A percentile compares a stretch with the other conserved stretches of the same genome.
Evolutionary conservation across 1,140 invertebrate genomes (phyloP).

Genomic region (Panonychus citri): DNA sequence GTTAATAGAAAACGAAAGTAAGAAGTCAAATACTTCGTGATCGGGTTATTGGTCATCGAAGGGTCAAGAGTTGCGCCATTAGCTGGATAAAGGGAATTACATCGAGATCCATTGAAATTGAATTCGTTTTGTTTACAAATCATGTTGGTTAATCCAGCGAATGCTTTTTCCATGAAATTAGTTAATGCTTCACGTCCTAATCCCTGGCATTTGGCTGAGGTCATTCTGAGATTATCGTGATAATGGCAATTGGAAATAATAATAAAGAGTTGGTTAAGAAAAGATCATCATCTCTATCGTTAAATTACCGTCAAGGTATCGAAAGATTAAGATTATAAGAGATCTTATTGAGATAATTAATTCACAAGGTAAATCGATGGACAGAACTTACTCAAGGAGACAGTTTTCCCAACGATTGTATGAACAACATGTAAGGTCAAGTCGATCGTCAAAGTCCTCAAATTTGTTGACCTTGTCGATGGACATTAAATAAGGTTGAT

Average conservation of each 20-base stretch:
- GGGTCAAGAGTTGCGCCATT: neutral
- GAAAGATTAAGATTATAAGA: too few species aligned
- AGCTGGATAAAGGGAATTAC: neutral
- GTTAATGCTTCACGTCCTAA: neutral
- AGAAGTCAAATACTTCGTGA: constrained; percentile 2
- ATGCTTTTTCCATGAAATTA: neutral
- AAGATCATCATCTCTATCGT: too few species aligned
- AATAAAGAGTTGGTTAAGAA: too few species aligned
- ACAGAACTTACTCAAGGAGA: neutral
- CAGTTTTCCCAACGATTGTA: constrained; percentile 3
- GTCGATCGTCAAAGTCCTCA: neutral
- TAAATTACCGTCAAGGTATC: too few species aligned
- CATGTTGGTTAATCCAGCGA: neutral
- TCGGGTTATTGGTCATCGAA: neutral
- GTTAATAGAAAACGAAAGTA: constrained; percentile 2
- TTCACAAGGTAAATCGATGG: neutral
- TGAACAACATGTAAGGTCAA: neutral
- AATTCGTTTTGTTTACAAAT: neutral
- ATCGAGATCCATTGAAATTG: neutral
- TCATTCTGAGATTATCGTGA: neutral
- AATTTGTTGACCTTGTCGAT: neutral
- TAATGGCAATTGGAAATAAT: too few species aligned
- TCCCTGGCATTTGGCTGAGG: neutral
- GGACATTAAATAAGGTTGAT: constrained; percentile 1
- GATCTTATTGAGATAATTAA: neutral